These are phyloP conservation scores for Osmoderma eremita DNA, from an alignment of 2,888 invertebrate genomes.

Conservation along the genomic window DNA sequence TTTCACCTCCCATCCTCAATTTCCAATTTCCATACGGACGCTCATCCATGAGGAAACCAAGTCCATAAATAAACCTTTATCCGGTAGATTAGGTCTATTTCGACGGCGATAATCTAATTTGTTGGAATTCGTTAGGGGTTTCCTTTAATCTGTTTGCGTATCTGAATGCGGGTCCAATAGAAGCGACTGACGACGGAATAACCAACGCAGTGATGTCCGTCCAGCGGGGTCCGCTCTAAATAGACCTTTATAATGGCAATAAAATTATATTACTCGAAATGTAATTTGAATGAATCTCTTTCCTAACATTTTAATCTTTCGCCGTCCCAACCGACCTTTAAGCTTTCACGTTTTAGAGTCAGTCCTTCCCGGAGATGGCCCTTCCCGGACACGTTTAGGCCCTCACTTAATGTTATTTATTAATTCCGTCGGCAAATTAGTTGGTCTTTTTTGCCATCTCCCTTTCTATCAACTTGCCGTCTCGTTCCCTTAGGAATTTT, in stretches of 20 bases:
- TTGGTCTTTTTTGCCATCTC: background rate
- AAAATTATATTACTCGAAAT: slow-evolving; percentile 34
- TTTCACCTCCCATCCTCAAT: no score
- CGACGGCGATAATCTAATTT: slow-evolving; percentile 34
- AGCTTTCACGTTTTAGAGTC: background rate
- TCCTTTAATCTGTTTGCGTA: slow-evolving; percentile 34
- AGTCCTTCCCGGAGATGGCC: no score
- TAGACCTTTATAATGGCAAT: slow-evolving; percentile 36
- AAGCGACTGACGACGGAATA: background rate
- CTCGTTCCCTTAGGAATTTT: slow-evolving; percentile 10
- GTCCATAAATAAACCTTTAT: slow-evolving; percentile 36
- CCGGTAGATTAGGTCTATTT: slow-evolving; percentile 34
- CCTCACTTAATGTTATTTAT: slow-evolving; percentile 26
- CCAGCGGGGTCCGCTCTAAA: slow-evolving; percentile 1
- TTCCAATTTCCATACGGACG: no score
- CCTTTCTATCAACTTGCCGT: background rate
- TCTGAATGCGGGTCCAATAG: slow-evolving; percentile 4
- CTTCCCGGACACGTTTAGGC: slow-evolving; percentile 4
- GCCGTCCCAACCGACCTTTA: background rate
- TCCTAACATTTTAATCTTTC: slow-evolving; percentile 16
- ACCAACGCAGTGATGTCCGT: background rate
- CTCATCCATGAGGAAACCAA: no score
- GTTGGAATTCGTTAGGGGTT: slow-evolving; percentile 34
- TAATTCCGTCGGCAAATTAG: slow-evolving; percentile 34
- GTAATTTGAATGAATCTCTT: slow-evolving; percentile 30